Evolutionary conservation across 2,113 vertebrate genomes (phyloP).

Genomic region (Odocoileus hemionus): DNA sequence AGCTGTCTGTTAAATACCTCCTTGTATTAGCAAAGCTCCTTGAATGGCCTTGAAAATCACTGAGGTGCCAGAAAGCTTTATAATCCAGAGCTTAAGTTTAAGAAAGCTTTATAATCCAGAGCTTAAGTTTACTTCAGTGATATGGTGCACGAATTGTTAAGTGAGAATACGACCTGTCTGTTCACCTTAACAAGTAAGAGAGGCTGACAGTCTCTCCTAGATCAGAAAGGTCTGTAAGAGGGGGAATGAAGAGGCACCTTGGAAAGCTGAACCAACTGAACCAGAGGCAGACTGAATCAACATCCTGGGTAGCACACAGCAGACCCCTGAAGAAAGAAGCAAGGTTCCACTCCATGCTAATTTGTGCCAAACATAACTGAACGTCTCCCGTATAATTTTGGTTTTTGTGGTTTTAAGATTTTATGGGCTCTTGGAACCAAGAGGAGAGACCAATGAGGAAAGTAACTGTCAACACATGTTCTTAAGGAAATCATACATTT

Average conservation of each 20-base stretch:
- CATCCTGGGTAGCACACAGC: fast-evolving
- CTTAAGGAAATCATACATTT: conserved; percentile 15
- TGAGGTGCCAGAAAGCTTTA: conserved; percentile 1
- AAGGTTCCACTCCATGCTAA: neutral
- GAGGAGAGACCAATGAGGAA: conserved; percentile 24
- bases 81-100: conserved; percentile 27
- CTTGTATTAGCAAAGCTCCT: conserved; percentile 35
- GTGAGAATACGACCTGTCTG: conserved; percentile 5
- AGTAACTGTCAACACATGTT: conserved; percentile 50
- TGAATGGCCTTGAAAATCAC: conserved; percentile 47
- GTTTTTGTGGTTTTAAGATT: conserved; percentile 46
- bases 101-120: conserved; percentile 32
- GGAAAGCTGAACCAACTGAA: neutral
- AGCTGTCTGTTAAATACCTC: neutral
- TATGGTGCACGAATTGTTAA: neutral
- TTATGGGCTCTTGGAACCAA: conserved; percentile 50
- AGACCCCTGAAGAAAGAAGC: neutral
- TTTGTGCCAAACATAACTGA: conserved; percentile 22
- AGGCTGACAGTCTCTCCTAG: neutral
- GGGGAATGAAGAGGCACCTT: fast-evolving
- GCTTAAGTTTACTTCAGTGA: conserved; percentile 20
- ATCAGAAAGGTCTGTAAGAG: neutral
- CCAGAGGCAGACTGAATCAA: neutral
- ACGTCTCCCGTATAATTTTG: conserved; percentile 32
- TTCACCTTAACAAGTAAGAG: neutral